Percentiles rank a stretch among this genome's conserved stretches.
Evolutionary conservation across 2,113 vertebrate genomes (phyloP).

Genomic region (Catagonus wagneri): DNA sequence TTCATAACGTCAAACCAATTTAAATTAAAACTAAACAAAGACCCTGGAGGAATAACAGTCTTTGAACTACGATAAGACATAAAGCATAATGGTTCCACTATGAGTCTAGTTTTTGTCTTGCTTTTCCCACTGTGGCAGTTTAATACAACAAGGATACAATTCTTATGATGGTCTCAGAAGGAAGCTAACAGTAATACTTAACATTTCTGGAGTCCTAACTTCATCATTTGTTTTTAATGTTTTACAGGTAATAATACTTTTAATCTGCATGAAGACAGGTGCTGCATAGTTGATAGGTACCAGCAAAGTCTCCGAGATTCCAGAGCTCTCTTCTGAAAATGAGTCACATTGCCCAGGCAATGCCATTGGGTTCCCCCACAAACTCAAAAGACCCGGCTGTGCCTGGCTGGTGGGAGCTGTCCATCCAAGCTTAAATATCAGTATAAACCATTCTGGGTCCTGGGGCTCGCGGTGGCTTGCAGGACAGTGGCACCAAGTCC

Average conservation of each 20-base stretch:
- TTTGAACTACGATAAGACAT: conserved; percentile 32
- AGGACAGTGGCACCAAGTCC: not conserved
- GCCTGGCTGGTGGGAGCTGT: accelerated
- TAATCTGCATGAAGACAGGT: not conserved
- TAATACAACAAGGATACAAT: conserved; percentile 58
- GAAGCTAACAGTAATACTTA: conserved; percentile 22
- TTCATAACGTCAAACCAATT: conserved; percentile 44
- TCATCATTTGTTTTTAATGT: not conserved
- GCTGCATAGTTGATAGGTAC: not conserved
- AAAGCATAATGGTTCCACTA: not conserved
- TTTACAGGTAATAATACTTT: not conserved
- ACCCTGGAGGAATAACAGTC: not conserved
- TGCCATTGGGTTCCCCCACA: not conserved
- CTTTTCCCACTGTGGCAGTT: conserved; percentile 28
- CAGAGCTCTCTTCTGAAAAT: not conserved
- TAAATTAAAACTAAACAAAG: conserved; percentile 41
- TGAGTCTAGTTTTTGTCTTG: conserved; percentile 54
- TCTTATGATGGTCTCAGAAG: conserved; percentile 12
- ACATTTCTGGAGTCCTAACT: not conserved
- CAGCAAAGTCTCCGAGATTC: not conserved
- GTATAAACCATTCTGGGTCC: not conserved
- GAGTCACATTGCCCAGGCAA: not conserved
- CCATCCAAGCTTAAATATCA: not conserved
- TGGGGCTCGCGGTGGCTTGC: not conserved
- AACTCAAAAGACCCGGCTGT: not conserved